These are phyloP conservation scores for Isichthys henryi DNA, from an alignment of 2,113 vertebrate species.

Conservation along the genomic window DNA sequence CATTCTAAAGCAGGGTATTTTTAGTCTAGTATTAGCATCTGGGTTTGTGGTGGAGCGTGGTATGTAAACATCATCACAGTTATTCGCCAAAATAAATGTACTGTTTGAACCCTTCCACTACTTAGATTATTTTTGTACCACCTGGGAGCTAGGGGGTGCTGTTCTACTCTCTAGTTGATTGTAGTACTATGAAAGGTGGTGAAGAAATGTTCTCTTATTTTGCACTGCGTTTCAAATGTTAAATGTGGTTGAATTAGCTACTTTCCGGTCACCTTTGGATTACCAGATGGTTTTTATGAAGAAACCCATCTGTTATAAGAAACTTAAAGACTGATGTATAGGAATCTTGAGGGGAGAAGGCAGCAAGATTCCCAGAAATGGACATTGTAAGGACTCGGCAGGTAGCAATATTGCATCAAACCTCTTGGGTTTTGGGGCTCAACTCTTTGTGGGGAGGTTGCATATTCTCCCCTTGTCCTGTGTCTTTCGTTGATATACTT, in stretches of 20 bases:
- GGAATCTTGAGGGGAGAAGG: not conserved
- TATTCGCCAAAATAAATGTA: not conserved
- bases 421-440: not conserved
- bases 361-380: not conserved
- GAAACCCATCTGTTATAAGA: not conserved
- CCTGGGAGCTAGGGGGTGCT: not conserved
- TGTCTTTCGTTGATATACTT: not conserved
- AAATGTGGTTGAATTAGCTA: not conserved
- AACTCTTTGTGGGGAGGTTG: not conserved
- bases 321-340: not conserved
- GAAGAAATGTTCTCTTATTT: not conserved
- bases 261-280: not conserved
- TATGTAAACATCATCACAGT: not conserved
- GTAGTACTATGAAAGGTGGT: not conserved
- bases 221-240: not conserved
- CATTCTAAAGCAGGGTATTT: not conserved
- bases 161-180: not conserved
- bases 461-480: not conserved
- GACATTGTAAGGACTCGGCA: not conserved
- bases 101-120: not conserved
- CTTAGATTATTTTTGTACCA: not conserved
- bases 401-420: not conserved
- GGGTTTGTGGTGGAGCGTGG: not conserved
- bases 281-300: not conserved
- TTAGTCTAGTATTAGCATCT: slow-evolving; percentile 1